Percentiles rank a stretch among this genome's conserved stretches.
Conservation (phyloP, 37 sponge, comb jelly and placozoan genomes). For the Ianthella basta region DNA sequence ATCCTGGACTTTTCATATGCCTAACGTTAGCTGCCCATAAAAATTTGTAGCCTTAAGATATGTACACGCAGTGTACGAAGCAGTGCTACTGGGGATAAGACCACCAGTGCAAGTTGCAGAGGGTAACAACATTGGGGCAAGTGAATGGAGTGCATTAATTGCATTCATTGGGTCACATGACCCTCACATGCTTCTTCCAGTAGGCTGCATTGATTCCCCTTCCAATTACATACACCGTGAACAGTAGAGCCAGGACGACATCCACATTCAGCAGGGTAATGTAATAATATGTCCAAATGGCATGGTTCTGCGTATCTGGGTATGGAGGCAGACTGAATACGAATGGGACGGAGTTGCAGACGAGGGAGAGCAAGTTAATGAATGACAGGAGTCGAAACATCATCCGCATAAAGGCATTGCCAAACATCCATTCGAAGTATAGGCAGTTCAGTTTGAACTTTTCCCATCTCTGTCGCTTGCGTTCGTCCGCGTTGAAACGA, state of each 20-base stretch:
- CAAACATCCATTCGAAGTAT: slow-evolving; percentile 37
- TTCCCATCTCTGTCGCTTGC: slow-evolving; percentile 6
- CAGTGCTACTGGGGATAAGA: too few species aligned
- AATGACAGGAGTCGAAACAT: slow-evolving; percentile 48
- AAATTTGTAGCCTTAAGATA: too few species aligned
- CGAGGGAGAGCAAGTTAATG: slow-evolving; percentile 45
- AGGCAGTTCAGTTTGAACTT: slow-evolving; percentile 8
- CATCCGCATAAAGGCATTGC: background rate
- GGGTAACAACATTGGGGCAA: too few species aligned
- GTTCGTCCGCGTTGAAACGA: background rate
- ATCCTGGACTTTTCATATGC: too few species aligned
- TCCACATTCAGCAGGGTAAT: slow-evolving; percentile 40
- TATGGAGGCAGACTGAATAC: slow-evolving; percentile 5
- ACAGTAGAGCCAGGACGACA: slow-evolving; percentile 38
- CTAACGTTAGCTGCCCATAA: too few species aligned
- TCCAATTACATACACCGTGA: slow-evolving; percentile 31
- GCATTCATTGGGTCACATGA: background rate
- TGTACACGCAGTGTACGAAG: too few species aligned
- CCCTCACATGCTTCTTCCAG: slow-evolving; percentile 13
- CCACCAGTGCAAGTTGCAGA: too few species aligned
- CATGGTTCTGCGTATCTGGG: background rate
- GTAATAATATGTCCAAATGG: slow-evolving; percentile 25
- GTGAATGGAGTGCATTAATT: background rate
- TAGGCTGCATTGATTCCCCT: slow-evolving; percentile 4
- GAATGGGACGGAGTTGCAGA: slow-evolving; percentile 39